Base-by-base conservation (phyloP, 2,888 invertebrate genomes). In the Acrobasis repandana region DNA sequence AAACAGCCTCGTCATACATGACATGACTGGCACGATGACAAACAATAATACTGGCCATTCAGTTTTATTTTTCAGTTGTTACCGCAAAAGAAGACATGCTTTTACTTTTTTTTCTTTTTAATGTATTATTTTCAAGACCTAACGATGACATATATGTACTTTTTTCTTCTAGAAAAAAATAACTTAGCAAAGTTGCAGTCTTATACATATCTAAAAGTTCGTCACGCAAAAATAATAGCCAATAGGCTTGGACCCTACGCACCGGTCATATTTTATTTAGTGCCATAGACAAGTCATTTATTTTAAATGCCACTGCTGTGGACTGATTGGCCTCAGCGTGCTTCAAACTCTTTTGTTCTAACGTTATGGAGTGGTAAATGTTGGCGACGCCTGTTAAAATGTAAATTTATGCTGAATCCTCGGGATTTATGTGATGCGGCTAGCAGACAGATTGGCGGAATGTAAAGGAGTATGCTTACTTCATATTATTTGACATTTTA, bases 401-500 rank as follows among this genome's bases (percentile, higher is more conserved):
- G 80, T 79, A 79, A 85, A 87, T 88, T 88, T 88, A 89, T 88
- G 83, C 75, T 77, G 75, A 84, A 82, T 82, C 77, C 63, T 67
- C 65, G 67, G 77, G 87, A 89, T 89, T 88, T 88, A 89, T 83
- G 72, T 61, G 67, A 68, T 67, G 51, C 58, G 16, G n/a, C 59
- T 43, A 59, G 77, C 76, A 75, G 77, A 81, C 71, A 65, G 66
- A 84, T 82, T 79, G 73, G 64, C 67, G 79, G 79, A 83, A 74
- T 65, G 18, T 54, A 43, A 54, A 54, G 54, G 54, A 38, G 54
- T 14, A 11, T 18, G 16, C 11, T n/a, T 28, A 50, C 49, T 11
- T 4, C 10, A 9, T 5, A 8, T 48, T 11, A 11, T 20, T 49
- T 10, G 38, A 38, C 10, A 11, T 10, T 38, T 38, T 38, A 11